Evolutionary conservation across 2,888 invertebrate genomes (phyloP).

Genomic region (Petrolisthes manimaculis): DNA sequence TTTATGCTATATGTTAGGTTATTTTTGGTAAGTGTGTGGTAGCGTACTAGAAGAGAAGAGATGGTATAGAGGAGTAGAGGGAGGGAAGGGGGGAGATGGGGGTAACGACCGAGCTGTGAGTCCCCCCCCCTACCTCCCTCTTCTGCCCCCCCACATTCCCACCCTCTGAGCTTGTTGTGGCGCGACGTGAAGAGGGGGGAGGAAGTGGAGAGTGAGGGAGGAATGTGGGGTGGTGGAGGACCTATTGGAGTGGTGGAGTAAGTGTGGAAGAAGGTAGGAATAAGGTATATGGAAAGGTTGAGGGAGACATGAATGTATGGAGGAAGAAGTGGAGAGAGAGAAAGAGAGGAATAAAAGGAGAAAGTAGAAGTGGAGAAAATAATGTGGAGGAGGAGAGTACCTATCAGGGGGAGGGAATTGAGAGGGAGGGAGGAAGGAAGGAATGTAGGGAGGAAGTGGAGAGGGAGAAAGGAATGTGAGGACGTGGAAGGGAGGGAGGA

Average conservation of each 20-base stretch:
- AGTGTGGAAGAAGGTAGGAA: background rate
- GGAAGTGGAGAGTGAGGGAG: conserved; percentile 5
- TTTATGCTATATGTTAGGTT: background rate
- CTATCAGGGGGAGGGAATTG: too few species aligned
- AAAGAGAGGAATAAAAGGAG: too few species aligned
- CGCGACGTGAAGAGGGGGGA: background rate
- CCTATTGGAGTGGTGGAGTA: background rate
- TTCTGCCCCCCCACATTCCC: background rate
- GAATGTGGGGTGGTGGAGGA: background rate
- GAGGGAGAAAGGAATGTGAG: background rate
- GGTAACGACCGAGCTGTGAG: background rate
- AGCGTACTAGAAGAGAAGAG: too few species aligned
- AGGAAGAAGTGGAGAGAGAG: too few species aligned
- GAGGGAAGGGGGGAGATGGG: background rate
- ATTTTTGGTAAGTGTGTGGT: too few species aligned
- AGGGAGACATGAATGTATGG: too few species aligned
- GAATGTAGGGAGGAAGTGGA: background rate
- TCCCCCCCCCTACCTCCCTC: background rate
- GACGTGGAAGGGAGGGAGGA: background rate
- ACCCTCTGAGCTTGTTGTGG: background rate
- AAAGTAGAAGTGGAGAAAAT: too few species aligned
- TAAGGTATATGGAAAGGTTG: too few species aligned
- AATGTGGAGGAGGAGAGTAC: too few species aligned
- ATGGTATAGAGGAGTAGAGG: background rate
- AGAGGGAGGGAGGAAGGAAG: background rate